Evolutionary conservation across 2,113 vertebrate species (phyloP).

Genomic region (Lonchura striata): DNA sequence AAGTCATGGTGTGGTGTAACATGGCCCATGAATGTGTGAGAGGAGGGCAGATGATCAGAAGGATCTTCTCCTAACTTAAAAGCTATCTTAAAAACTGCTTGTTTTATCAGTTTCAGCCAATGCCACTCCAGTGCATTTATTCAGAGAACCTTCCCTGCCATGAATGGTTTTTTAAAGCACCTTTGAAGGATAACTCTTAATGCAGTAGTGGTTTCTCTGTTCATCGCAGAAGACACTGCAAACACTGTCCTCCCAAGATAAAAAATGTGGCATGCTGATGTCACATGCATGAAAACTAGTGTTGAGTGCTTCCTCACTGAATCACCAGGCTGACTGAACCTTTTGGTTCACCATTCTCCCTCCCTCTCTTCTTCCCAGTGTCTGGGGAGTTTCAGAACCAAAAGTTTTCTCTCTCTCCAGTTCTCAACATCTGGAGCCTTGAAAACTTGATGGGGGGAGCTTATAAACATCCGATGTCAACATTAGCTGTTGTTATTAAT

Average conservation of each 20-base stretch:
- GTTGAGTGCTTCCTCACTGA: not conserved
- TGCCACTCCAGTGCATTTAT: not conserved
- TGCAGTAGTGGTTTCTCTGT: not conserved
- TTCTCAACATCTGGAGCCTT: not conserved
- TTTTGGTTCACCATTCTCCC: not conserved
- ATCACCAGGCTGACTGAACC: not conserved
- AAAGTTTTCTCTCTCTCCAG: not conserved
- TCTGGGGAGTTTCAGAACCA: not conserved
- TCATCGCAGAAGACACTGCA: not conserved
- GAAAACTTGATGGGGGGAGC: not conserved
- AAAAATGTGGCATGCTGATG: not conserved
- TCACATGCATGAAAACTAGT: not conserved
- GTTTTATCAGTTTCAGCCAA: not conserved
- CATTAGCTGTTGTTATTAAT: conserved; percentile 58
- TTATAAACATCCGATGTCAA: not conserved
- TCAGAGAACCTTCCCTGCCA: not conserved
- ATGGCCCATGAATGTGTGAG: not conserved
- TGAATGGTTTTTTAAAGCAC: not conserved
- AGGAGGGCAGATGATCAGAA: not conserved
- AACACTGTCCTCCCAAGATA: not conserved
- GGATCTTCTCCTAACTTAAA: not conserved
- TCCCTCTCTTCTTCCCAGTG: not conserved
- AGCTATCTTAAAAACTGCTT: not conserved
- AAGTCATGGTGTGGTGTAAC: not conserved
- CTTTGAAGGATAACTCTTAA: not conserved